Base-by-base conservation (phyloP, 2,888 invertebrate genomes). In the Pasiphila rectangulata region DNA sequence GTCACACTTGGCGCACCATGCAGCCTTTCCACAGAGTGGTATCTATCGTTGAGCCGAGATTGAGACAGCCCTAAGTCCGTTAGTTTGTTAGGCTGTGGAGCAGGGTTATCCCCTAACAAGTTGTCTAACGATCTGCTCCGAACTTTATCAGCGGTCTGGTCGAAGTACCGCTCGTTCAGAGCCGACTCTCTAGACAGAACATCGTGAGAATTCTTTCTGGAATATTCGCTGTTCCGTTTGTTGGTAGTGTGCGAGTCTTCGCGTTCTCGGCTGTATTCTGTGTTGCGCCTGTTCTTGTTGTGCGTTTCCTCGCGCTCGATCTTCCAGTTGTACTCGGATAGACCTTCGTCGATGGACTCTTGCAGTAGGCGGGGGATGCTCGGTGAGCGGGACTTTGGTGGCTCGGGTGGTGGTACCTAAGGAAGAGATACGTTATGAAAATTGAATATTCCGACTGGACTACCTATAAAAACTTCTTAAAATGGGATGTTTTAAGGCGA, bases 161-260 rank as follows among this genome's bases (percentile, higher is more conserved):
- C 96, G 68, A 97, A 97, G 76, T 97, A 97, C 59, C 97, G 90
- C 62, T 96, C 96, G 68, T 97, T 97, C 1, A 97, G 76, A 0
- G 96, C 96, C 0, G 96, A 96, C 64, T 93, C 94, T 45, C 96
- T 82, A 0, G 96, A 96, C 0, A 96, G 79, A 0, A 94, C 90
- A 59, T 95, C 95, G 64, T 94, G 93, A 0, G 94, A 94, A 29
- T 91, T 92, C 71, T 95, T 95, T 59, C 95, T 89, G 0, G 83
- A 83, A 54, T 84, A 83, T 54, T 83, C 80, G 56, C 62, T 75
- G 29, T 16, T 34, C 0, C 45, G 40, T 30, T 47, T 52, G 16
- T 46, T 34, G 13, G 13, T 27, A 1, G 42, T 10, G 16, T 27
- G 37, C 1, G 37, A 7, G 6, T 41, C 41, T 6, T 41, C 41